These are phyloP conservation scores for Cetoscarus ocellatus DNA, from an alignment of 2,797 vertebrate genomes.

Conservation along the genomic window DNA sequence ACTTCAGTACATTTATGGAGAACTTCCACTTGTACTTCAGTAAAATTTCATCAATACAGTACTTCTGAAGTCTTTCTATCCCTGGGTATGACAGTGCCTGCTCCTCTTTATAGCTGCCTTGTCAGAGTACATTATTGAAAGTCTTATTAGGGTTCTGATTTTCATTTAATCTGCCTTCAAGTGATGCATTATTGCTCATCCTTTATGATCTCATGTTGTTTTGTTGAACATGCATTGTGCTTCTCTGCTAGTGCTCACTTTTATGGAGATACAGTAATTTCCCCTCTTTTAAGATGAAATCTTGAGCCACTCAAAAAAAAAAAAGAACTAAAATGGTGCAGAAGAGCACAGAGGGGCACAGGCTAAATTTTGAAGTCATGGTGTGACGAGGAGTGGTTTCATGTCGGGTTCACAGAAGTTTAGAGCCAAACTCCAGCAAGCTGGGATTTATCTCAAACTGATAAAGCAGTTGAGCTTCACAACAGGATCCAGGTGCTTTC, in stretches of 20 bases:
- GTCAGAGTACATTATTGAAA: constrained; percentile 85
- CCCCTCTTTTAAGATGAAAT: constrained; percentile 79
- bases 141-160: constrained; percentile 88
- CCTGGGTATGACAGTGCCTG: constrained; percentile 29
- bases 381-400: constrained; percentile 28
- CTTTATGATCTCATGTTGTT: constrained; percentile 89
- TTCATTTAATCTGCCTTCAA: constrained; percentile 86
- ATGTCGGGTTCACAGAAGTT: constrained; percentile 38
- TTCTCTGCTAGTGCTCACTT: constrained; percentile 80
- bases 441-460: constrained; percentile 43
- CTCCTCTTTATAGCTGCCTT: constrained; percentile 64
- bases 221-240: constrained; percentile 88
- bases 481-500: constrained; percentile 44
- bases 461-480: constrained; percentile 51
- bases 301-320: constrained; percentile 67
- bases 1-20: too few species aligned
- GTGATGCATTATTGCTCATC: constrained; percentile 83
- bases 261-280: constrained; percentile 84
- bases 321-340: constrained; percentile 65
- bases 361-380: constrained; percentile 54
- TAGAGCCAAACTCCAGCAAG: constrained; percentile 10
- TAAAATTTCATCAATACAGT: too few species aligned
- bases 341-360: constrained; percentile 44
- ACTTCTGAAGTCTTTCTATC: constrained; percentile 23
- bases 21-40: too few species aligned